Evolutionary conservation across 2,113 vertebrate genomes (phyloP).

Genomic region (Bucco capensis): DNA sequence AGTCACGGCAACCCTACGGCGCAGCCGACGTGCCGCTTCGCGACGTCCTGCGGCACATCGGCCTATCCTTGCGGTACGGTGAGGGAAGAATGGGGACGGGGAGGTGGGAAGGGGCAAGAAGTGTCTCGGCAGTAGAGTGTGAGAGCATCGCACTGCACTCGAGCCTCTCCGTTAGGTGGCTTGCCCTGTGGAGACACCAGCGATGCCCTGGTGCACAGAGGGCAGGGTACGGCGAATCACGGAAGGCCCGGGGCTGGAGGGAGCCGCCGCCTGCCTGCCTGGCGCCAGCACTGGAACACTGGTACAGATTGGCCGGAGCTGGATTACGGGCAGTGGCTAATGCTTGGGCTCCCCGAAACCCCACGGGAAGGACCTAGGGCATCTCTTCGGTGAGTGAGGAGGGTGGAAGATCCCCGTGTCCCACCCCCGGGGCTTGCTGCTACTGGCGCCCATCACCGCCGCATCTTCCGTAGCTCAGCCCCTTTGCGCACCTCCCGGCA

Average conservation of each 20-base stretch:
- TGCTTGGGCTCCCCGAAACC: background rate
- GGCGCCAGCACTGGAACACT: background rate
- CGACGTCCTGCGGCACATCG: conserved; percentile 80
- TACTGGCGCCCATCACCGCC: fast-evolving
- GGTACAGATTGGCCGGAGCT: background rate
- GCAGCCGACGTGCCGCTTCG: conserved; percentile 81
- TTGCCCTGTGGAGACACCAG: too few species aligned
- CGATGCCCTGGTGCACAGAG: background rate
- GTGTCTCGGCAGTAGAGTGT: too few species aligned
- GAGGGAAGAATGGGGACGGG: background rate
- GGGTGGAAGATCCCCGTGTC: background rate
- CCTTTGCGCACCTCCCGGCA: background rate
- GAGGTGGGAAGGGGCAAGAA: too few species aligned
- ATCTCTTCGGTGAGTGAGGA: background rate
- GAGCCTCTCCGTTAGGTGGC: too few species aligned
- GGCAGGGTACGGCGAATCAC: background rate
- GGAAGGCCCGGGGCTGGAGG: background rate
- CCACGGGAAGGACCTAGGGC: too few species aligned
- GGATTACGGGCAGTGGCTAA: background rate
- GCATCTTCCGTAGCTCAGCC: background rate
- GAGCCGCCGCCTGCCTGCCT: background rate
- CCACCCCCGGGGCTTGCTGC: fast-evolving
- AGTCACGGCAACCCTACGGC: conserved; percentile 89
- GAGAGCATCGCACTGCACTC: background rate
- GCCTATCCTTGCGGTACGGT: conserved; percentile 84